A percentile compares a stretch with the other conserved stretches of the same genome.
Conservation (phyloP, 1,140 invertebrate species). For the Triops longicaudatus region DNA sequence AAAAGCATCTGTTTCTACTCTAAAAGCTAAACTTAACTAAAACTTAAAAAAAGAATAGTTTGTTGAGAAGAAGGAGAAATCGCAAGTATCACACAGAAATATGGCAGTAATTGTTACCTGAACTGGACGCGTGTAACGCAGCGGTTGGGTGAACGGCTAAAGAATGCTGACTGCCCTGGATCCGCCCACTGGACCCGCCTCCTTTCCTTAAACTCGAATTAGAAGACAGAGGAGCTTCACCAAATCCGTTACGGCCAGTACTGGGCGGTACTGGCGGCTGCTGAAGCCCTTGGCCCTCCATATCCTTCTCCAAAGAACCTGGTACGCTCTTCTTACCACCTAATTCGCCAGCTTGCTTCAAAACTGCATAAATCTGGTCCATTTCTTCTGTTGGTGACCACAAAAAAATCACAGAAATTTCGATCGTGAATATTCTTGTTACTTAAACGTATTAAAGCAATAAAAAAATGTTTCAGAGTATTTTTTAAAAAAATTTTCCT, state of each 20-base stretch:
- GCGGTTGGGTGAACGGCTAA: constrained; percentile 19
- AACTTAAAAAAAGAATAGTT: background rate
- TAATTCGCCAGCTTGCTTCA: constrained; percentile 84
- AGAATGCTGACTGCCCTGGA: constrained; percentile 29
- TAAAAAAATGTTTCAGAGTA: too few relatives aligned
- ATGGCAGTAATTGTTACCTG: constrained; percentile 21
- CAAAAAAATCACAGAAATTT: background rate
- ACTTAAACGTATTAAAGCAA: too few relatives aligned
- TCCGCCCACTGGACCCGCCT: constrained; percentile 18
- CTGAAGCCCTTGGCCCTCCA: constrained; percentile 18
- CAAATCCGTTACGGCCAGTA: constrained; percentile 38
- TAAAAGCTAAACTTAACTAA: too few relatives aligned
- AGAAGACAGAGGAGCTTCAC: constrained; percentile 30
- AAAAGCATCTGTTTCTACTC: too few relatives aligned
- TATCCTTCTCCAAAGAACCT: background rate
- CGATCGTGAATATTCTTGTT: background rate
- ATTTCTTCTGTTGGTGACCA: constrained; percentile 49
- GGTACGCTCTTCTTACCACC: constrained; percentile 30
- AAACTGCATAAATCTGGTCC: constrained; percentile 83
- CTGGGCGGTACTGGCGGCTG: constrained; percentile 21
- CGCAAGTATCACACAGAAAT: background rate
- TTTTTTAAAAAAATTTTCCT: too few relatives aligned
- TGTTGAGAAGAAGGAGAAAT: background rate
- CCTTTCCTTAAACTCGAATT: constrained; percentile 25
- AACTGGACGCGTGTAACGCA: constrained; percentile 27